Percentiles rank a stretch among this genome's conserved stretches.
Conservation (phyloP, 2,797 vertebrate species). For the Lacerta bilineata region DNA sequence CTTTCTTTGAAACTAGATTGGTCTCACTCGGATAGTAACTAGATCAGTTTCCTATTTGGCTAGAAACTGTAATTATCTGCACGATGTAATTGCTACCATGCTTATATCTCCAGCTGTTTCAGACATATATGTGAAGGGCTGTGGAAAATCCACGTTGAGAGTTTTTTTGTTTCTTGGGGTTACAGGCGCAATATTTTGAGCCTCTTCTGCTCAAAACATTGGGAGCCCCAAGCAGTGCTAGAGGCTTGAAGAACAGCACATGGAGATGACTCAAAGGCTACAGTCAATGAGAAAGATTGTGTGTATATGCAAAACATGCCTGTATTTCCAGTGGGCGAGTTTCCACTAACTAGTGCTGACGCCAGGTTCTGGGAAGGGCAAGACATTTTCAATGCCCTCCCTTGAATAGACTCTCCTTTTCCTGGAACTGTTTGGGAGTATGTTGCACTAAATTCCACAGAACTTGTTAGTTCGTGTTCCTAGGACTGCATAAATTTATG, state of each 20-base stretch:
- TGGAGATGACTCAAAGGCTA: not conserved
- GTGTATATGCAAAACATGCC: too few relatives aligned
- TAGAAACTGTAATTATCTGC: not conserved
- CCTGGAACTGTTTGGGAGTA: not conserved
- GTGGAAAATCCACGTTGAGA: not conserved
- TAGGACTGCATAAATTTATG: too few relatives aligned
- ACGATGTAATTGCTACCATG: slow-evolving; percentile 3
- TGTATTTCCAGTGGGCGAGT: too few relatives aligned
- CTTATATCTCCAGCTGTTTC: not conserved
- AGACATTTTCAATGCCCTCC: not conserved
- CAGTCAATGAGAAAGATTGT: too few relatives aligned
- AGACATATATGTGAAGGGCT: too few relatives aligned
- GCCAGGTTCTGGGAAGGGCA: too few relatives aligned
- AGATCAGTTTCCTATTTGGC: not conserved
- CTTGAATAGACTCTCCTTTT: not conserved
- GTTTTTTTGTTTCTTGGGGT: not conserved
- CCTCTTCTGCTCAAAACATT: not conserved
- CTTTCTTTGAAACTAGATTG: slow-evolving; percentile 2
- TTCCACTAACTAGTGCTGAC: too few relatives aligned
- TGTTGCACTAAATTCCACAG: not conserved
- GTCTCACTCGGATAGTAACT: not conserved
- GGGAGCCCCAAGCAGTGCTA: too few relatives aligned
- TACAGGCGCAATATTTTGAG: not conserved
- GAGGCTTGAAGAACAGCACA: too few relatives aligned
- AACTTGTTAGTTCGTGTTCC: not conserved